Conservation (phyloP, 2,113 vertebrate species). For the Diglossa brunneiventris region DNA sequence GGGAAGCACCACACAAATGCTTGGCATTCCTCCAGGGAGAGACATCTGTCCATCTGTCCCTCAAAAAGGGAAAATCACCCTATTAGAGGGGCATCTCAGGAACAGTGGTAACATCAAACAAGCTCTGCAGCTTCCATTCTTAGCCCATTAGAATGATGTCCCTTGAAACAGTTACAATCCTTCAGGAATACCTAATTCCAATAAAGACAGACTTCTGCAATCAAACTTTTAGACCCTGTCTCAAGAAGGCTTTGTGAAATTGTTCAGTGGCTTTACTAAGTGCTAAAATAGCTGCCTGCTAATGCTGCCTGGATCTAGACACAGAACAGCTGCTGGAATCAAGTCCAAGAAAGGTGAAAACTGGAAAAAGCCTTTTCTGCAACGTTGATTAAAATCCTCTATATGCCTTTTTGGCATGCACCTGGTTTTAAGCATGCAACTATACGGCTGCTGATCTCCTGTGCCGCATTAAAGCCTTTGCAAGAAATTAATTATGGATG, state of each 20-base stretch:
- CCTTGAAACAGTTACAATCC: neutral
- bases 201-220: neutral
- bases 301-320: neutral
- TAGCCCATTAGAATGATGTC: neutral
- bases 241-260: neutral
- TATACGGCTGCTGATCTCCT: neutral
- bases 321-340: neutral
- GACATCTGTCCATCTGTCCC: neutral
- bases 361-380: neutral
- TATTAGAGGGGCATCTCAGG: neutral
- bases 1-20: neutral
- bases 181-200: neutral
- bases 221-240: neutral
- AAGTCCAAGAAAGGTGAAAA: neutral
- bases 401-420: fast-evolving
- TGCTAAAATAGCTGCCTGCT: neutral
- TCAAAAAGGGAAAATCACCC: neutral
- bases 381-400: neutral
- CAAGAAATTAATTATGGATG: slow-evolving; percentile 31
- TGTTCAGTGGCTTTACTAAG: neutral
- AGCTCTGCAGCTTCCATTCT: neutral
- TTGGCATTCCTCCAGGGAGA: neutral
- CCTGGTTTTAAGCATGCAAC: neutral
- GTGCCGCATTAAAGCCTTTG: neutral
- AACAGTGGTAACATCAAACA: neutral